These are phyloP conservation scores for Agapostemon virescens DNA, from an alignment of 2,888 invertebrate genomes.

Conservation along the genomic window DNA sequence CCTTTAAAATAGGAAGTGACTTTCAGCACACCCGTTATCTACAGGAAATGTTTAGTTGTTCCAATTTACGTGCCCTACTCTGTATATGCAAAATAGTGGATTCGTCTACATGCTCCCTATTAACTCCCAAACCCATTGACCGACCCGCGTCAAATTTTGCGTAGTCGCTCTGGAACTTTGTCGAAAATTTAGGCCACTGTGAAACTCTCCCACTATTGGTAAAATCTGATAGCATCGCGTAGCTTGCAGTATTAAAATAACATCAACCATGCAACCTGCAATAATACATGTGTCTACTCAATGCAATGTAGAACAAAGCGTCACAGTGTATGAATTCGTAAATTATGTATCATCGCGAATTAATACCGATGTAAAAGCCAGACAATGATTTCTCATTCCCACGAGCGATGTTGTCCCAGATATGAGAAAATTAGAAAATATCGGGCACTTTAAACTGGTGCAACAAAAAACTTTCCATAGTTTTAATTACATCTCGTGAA, in stretches of 20 bases:
- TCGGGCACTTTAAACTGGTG: neutral
- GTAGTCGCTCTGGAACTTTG: neutral
- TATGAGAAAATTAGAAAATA: neutral
- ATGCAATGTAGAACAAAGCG: neutral
- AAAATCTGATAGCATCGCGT: neutral
- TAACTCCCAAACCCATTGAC: neutral
- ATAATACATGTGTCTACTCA: neutral
- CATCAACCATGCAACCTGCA: neutral
- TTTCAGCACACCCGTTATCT: neutral
- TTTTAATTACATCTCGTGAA: neutral
- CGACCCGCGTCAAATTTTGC: neutral
- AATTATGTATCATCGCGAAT: neutral
- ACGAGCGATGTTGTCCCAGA: neutral
- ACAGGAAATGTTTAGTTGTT: neutral
- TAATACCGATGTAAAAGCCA: neutral
- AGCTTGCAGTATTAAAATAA: neutral
- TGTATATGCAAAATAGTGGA: neutral
- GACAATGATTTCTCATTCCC: neutral
- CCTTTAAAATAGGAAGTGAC: neutral
- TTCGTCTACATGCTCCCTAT: neutral
- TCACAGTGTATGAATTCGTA: neutral
- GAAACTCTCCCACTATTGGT: no score
- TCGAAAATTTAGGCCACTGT: neutral
- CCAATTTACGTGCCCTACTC: neutral
- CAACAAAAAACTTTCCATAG: constrained; percentile 1